Evolutionary conservation across 1,140 invertebrate genomes (phyloP).

Genomic region (Pogonomyrmex barbatus): DNA sequence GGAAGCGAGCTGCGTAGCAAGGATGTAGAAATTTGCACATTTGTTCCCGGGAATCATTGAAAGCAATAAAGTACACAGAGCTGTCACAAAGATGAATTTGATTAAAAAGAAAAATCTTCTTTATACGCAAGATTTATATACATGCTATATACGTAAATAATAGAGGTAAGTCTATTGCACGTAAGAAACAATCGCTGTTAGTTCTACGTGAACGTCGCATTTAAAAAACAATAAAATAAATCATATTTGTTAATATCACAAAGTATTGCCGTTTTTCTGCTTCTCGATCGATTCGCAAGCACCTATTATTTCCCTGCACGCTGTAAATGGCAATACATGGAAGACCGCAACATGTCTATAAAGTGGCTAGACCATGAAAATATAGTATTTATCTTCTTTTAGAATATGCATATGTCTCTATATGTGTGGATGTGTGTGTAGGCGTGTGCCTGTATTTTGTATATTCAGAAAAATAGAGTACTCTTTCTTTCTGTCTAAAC

Average conservation of each 20-base stretch:
- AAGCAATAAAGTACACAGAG: neutral
- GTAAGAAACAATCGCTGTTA: conserved; percentile 66
- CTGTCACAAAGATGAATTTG: neutral
- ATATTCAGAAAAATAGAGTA: conserved; percentile 71
- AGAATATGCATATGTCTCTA: conserved; percentile 54
- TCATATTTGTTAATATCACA: conserved; percentile 81
- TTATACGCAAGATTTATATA: conserved; percentile 56
- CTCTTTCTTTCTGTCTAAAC: conserved; percentile 11
- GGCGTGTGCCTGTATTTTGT: neutral
- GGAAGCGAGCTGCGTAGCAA: neutral
- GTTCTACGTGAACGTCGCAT: neutral
- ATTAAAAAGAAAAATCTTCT: conserved; percentile 49
- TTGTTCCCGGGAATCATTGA: neutral
- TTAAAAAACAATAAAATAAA: conserved; percentile 63
- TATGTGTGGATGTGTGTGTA: neutral
- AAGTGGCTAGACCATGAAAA: conserved; percentile 67
- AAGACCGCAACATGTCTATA: conserved; percentile 50
- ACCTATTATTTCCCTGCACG: conserved; percentile 48
- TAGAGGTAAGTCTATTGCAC: conserved; percentile 43
- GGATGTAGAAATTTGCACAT: neutral
- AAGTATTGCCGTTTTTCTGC: conserved; percentile 71
- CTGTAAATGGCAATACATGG: conserved; percentile 23
- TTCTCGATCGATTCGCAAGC: conserved; percentile 10
- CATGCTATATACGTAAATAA: conserved; percentile 54
- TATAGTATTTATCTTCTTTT: conserved; percentile 59